Percentiles rank a stretch among this genome's conserved stretches.
Evolutionary conservation across 2,113 vertebrate species (phyloP).

Genomic region (Tachysurus fulvidraco): DNA sequence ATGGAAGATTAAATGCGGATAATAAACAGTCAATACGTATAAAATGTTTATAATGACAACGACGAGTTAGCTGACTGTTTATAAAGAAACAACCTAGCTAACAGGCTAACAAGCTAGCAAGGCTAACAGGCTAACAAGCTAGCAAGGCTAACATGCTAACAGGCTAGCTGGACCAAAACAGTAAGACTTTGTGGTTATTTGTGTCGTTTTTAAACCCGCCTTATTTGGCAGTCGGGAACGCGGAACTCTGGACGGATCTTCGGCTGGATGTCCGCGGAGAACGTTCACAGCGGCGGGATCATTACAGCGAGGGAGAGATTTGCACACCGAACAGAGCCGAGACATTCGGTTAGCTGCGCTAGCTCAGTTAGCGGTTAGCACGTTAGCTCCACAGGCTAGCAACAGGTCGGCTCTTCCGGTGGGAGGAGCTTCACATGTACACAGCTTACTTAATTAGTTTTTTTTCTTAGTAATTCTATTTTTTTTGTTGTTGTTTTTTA

Average conservation of each 20-base stretch:
- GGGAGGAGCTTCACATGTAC: not conserved
- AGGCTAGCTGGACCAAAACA: not conserved
- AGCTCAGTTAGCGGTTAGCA: conserved; percentile 1
- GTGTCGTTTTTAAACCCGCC: conserved; percentile 62
- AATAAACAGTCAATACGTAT: not conserved
- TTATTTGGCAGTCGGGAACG: conserved; percentile 63
- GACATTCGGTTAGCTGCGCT: conserved; percentile 43
- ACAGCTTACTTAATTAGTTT: not conserved
- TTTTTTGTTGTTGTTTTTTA: no score
- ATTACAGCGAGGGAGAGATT: conserved; percentile 22
- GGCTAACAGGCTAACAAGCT: not conserved
- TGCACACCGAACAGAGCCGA: conserved; percentile 29
- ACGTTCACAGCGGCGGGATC: conserved; percentile 50
- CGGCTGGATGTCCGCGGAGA: conserved; percentile 32
- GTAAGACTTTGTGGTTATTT: not conserved
- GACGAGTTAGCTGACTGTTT: not conserved
- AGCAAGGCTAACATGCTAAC: not conserved
- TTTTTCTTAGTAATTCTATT: no score
- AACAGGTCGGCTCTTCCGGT: not conserved
- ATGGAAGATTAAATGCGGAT: not conserved
- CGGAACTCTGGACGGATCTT: conserved; percentile 61
- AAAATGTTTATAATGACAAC: not conserved
- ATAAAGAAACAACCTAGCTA: not conserved
- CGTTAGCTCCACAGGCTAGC: conserved; percentile 17
- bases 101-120: not conserved